Conservation (phyloP, 2,888 invertebrate genomes). For the Campaea margaritaria region DNA sequence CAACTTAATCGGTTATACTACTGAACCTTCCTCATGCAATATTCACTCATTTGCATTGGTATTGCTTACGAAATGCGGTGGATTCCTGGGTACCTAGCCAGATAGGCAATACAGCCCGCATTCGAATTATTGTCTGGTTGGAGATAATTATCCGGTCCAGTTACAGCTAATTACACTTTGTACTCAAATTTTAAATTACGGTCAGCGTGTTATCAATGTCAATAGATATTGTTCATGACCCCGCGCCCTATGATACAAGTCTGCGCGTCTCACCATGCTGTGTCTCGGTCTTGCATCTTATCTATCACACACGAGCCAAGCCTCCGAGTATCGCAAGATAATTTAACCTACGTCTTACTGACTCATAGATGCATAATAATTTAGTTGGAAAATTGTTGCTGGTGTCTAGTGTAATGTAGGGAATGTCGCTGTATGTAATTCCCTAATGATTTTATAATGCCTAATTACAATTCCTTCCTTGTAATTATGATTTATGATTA, state of each 20-base stretch:
- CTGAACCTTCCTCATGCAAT: too few relatives aligned
- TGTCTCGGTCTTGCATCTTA: conserved; percentile 3
- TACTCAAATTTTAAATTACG: conserved; percentile 25
- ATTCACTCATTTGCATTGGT: too few relatives aligned
- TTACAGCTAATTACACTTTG: conserved; percentile 11
- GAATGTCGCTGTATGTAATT: background rate
- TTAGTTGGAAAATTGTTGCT: background rate
- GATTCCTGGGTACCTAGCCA: too few relatives aligned
- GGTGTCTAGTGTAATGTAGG: background rate
- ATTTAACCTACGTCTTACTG: background rate
- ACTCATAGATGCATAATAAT: background rate
- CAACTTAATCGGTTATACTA: too few relatives aligned
- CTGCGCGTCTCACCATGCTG: conserved; percentile 30
- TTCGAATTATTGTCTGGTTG: background rate
- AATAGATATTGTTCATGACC: conserved; percentile 37
- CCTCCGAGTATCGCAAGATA: conserved; percentile 40
- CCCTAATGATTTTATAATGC: background rate
- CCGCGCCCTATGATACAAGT: conserved; percentile 28
- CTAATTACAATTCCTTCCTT: background rate
- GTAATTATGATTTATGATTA: conserved; percentile 12
- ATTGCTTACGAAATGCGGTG: too few relatives aligned
- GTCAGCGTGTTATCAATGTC: conserved; percentile 24
- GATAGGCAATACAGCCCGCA: too few relatives aligned
- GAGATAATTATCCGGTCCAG: background rate
- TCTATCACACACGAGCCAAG: conserved; percentile 50